phyloP scores from a whole-genome alignment of 2,888 invertebrate species.

The Pollenia labialis region DNA sequence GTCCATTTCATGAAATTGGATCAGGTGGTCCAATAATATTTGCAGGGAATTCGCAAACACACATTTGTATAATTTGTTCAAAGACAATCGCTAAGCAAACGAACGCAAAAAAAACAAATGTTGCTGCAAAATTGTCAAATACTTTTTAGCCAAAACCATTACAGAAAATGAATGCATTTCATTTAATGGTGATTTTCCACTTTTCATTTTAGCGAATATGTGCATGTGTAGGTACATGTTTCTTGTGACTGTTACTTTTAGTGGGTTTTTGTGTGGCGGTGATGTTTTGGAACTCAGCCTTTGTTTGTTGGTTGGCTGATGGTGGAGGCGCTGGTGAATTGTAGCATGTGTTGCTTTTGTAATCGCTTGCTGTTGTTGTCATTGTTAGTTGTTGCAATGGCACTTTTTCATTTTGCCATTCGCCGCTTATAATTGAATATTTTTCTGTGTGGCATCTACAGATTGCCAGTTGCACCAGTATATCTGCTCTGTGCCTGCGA shows the following conservation, averaged over 20 bases:
- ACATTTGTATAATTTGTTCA: constrained; percentile 31
- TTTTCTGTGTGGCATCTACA: constrained; percentile 56
- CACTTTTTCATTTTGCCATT: constrained; percentile 66
- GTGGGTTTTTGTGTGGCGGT: constrained; percentile 29
- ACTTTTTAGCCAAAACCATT: constrained; percentile 55
- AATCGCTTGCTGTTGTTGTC: constrained; percentile 60
- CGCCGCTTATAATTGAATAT: constrained; percentile 71
- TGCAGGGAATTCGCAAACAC: neutral
- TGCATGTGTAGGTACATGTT: constrained; percentile 1
- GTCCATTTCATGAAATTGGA: too few species aligned
- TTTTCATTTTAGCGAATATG: constrained; percentile 41
- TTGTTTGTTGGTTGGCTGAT: constrained; percentile 46
- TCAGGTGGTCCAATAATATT: too few species aligned
- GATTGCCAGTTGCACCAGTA: constrained; percentile 51
- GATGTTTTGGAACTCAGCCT: constrained; percentile 22
- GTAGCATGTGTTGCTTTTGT: constrained; percentile 70
- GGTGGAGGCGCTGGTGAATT: constrained; percentile 51
- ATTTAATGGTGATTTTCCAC: constrained; percentile 62
- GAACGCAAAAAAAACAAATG: constrained; percentile 43
- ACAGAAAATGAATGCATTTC: constrained; percentile 49
- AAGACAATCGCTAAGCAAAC: constrained; percentile 55
- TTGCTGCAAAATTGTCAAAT: constrained; percentile 51
- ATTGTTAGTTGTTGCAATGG: constrained; percentile 60
- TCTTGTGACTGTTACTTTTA: constrained; percentile 51
- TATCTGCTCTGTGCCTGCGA: neutral